Percentiles rank a stretch among this genome's conserved stretches.
phyloP scores from a whole-genome alignment of 2,888 invertebrate species.

The Tachina lurida region DNA sequence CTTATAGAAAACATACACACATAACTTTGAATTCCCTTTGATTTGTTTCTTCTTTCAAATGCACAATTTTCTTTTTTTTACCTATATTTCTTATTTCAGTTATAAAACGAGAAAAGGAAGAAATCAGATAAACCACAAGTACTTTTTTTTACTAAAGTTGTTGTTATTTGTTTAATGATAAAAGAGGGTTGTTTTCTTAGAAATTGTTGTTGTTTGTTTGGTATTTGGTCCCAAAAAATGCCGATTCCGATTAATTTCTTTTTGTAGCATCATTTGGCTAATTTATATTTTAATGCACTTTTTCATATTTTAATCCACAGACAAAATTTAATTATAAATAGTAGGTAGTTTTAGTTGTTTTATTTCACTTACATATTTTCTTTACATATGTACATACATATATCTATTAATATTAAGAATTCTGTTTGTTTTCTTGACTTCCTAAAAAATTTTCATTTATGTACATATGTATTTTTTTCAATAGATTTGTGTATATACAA shows the following conservation, averaged over 20 bases:
- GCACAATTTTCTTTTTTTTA: background rate
- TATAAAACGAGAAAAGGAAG: constrained; percentile 17
- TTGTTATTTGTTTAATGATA: constrained; percentile 47
- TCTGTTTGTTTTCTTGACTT: constrained; percentile 33
- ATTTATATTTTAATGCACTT: constrained; percentile 35
- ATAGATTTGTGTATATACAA: constrained; percentile 53
- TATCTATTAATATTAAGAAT: background rate
- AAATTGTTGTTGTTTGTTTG: constrained; percentile 33
- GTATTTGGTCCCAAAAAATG: background rate
- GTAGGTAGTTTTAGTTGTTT: too few relatives aligned
- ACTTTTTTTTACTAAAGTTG: constrained; percentile 13
- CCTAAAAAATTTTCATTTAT: constrained; percentile 29
- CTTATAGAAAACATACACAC: background rate
- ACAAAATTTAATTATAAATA: background rate
- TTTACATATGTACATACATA: background rate
- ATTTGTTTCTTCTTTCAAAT: constrained; percentile 20
- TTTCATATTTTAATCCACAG: background rate
- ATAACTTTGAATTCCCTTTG: constrained; percentile 12
- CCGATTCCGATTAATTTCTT: constrained; percentile 27
- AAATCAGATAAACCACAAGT: constrained; percentile 10
- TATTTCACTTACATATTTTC: background rate
- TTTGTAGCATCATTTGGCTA: constrained; percentile 41
- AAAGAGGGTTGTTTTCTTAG: constrained; percentile 56
- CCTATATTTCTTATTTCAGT: background rate
- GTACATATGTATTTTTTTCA: background rate